A percentile compares a stretch with the other conserved stretches of the same genome.
These are phyloP conservation scores for Proterorhinus semilunaris DNA, from an alignment of 2,113 vertebrate genomes.

Conservation along the genomic window DNA sequence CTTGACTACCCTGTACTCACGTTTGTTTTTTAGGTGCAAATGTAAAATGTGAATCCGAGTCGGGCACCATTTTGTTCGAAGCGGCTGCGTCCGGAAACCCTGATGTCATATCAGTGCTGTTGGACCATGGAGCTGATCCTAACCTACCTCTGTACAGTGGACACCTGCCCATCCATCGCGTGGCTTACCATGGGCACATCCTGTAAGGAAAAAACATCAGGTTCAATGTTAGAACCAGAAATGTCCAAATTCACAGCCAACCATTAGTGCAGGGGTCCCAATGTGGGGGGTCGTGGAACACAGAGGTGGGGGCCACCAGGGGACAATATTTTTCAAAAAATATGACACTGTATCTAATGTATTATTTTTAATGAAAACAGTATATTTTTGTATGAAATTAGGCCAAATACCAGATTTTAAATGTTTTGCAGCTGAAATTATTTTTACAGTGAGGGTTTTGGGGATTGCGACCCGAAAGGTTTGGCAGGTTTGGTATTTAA, in stretches of 20 bases:
- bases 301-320: too few species aligned
- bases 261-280: neutral
- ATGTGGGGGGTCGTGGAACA: too few species aligned
- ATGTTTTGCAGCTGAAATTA: too few species aligned
- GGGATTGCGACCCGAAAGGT: too few species aligned
- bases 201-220: conserved; percentile 76
- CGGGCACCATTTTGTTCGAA: conserved; percentile 87
- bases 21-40: conserved; percentile 77
- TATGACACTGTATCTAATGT: too few species aligned
- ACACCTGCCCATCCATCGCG: conserved; percentile 92
- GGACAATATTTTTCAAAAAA: too few species aligned
- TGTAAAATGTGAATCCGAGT: conserved; percentile 83
- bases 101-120: conserved; percentile 83
- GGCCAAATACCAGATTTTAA: too few species aligned
- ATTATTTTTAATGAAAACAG: too few species aligned
- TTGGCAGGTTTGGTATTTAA: too few species aligned
- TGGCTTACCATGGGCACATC: conserved; percentile 89
- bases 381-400: too few species aligned
- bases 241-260: neutral
- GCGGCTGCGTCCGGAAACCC: conserved; percentile 90
- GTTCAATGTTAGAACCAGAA: neutral
- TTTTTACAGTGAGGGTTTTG: too few species aligned
- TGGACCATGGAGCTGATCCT: conserved; percentile 90
- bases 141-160: conserved; percentile 87
- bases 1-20: neutral